These are phyloP conservation scores for Lymantria monacha DNA, from an alignment of 2,888 invertebrate species.

Conservation along the genomic window DNA sequence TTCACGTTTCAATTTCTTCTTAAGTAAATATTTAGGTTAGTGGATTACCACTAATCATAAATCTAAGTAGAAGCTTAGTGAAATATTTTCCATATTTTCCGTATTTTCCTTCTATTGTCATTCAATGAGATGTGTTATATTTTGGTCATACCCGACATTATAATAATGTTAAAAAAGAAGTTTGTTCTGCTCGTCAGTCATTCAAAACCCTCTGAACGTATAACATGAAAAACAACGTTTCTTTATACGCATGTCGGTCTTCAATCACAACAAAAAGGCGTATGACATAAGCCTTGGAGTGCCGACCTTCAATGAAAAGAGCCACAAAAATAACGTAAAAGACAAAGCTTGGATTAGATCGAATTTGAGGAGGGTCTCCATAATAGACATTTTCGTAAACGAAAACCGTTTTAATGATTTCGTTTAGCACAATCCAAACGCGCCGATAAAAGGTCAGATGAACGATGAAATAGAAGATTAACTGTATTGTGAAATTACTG, in stretches of 20 bases:
- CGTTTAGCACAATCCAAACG: conserved; percentile 34
- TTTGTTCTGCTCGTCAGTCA: not conserved
- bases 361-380: conserved; percentile 60
- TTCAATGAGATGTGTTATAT: too few species aligned
- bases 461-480: conserved; percentile 36
- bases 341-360: conserved; percentile 52
- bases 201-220: not conserved
- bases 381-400: conserved; percentile 63
- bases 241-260: conserved; percentile 20
- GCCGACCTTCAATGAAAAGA: conserved; percentile 26
- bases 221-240: conserved; percentile 17
- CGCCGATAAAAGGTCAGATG: conserved; percentile 39
- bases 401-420: conserved; percentile 51
- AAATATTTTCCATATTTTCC: too few species aligned
- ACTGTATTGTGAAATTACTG: conserved; percentile 25
- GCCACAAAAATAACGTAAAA: conserved; percentile 38
- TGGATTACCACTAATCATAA: too few species aligned
- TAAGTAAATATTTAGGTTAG: too few species aligned
- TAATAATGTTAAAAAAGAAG: not conserved
- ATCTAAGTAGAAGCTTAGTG: too few species aligned
- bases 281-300: conserved; percentile 27
- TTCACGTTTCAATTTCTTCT: too few species aligned
- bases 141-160: too few species aligned
- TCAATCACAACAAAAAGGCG: conserved; percentile 33
- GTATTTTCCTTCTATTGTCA: too few species aligned